Evolutionary conservation across 2,888 invertebrate genomes (phyloP).

Genomic region (Serripes groenlandicus): DNA sequence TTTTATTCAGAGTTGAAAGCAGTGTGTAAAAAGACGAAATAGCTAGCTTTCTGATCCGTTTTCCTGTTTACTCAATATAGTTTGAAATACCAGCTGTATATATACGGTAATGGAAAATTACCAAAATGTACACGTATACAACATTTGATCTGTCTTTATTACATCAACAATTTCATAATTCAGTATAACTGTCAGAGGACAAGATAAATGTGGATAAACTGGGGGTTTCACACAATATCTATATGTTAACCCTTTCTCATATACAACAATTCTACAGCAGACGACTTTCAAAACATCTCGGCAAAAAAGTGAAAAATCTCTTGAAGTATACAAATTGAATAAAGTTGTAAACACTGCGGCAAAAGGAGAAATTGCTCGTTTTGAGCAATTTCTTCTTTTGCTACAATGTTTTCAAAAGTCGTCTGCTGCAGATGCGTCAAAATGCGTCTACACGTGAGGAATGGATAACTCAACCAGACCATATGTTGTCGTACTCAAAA

Average conservation of each 20-base stretch:
- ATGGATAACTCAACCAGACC: not conserved
- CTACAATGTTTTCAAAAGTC: not conserved
- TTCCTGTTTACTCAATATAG: no score
- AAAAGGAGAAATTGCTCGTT: not conserved
- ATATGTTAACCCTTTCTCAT: not conserved
- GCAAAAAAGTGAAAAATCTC: not conserved
- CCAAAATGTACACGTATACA: no score
- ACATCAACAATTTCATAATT: no score
- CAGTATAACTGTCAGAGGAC: no score
- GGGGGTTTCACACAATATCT: no score
- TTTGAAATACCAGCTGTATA: no score
- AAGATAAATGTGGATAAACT: no score
- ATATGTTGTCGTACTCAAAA: not conserved
- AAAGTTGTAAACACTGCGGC: not conserved
- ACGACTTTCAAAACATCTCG: not conserved
- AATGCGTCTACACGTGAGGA: not conserved
- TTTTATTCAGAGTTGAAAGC: no score
- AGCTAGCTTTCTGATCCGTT: no score
- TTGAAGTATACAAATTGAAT: not conserved
- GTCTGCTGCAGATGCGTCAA: not conserved
- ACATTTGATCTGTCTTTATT: no score
- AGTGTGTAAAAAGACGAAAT: no score
- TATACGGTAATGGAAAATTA: no score
- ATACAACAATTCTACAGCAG: not conserved
- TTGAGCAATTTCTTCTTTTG: conserved; percentile 3